Evolutionary conservation across 2,113 vertebrate species (phyloP).

Genomic region (Percina caprodes): DNA sequence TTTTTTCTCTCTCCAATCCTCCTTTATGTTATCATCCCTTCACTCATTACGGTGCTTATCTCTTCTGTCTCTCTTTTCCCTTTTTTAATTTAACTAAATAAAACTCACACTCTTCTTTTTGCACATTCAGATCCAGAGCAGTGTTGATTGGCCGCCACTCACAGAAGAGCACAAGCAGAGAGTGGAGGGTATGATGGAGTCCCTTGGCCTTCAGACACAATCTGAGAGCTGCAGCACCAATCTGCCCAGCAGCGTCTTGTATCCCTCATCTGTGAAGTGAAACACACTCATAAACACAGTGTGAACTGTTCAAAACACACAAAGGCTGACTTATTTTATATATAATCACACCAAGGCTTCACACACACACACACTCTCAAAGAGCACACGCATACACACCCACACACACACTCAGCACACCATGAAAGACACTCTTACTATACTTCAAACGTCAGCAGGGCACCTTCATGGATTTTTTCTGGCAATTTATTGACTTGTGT

Average conservation of each 20-base stretch:
- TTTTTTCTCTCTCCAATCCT: constrained; percentile 16
- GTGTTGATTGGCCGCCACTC: constrained; percentile 28
- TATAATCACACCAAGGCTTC: background rate
- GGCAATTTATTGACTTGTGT: constrained; percentile 31
- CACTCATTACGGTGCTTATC: background rate
- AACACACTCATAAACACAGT: constrained; percentile 7
- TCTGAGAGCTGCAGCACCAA: constrained; percentile 25
- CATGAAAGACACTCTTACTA: background rate
- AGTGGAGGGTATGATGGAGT: constrained; percentile 58
- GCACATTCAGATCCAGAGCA: constrained; percentile 66
- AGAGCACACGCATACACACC: background rate
- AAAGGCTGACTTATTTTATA: background rate
- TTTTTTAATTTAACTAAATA: background rate
- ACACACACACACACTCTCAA: background rate
- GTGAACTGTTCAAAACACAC: background rate
- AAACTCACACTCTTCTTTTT: background rate
- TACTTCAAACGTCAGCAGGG: constrained; percentile 11
- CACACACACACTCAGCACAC: background rate
- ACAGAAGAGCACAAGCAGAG: constrained; percentile 62
- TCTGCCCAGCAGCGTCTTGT: constrained; percentile 59
- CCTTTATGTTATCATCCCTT: background rate
- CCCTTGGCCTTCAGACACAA: constrained; percentile 40
- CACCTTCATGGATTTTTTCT: constrained; percentile 46
- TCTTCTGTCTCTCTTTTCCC: background rate
- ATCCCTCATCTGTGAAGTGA: constrained; percentile 65